These are phyloP conservation scores for Syndactyla subalaris DNA, from an alignment of 2,797 vertebrate species.

Conservation along the genomic window DNA sequence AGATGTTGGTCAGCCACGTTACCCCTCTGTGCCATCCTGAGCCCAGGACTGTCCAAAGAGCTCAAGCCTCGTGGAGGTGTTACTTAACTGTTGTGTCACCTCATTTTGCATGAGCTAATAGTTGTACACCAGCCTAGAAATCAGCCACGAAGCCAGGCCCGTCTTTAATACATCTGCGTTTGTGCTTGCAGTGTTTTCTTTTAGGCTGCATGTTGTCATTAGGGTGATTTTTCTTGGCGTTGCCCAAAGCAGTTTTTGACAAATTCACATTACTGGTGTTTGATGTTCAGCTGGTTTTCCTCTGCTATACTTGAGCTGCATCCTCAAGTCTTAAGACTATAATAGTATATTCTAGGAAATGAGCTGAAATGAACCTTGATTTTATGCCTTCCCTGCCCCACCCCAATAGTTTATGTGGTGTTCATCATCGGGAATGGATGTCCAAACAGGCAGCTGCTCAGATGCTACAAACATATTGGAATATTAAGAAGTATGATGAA, in stretches of 20 bases:
- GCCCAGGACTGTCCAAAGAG: not conserved
- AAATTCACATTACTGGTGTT: not conserved
- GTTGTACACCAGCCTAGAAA: not conserved
- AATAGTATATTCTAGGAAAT: not conserved
- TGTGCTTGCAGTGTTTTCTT: not conserved
- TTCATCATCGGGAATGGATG: not conserved
- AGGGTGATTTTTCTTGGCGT: not conserved
- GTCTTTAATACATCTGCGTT: not conserved
- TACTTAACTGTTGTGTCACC: not conserved
- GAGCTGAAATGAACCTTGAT: not conserved
- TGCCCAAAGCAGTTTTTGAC: not conserved
- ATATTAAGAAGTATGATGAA: not conserved
- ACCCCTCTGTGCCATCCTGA: fast-evolving
- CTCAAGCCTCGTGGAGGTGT: not conserved
- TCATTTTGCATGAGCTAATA: not conserved
- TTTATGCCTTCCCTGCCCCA: not conserved
- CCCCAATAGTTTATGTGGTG: not conserved
- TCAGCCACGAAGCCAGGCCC: not conserved
- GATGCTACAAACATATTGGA: not conserved
- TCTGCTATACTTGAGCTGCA: not conserved
- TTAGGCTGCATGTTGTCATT: not conserved
- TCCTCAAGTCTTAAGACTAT: not conserved
- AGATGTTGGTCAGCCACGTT: not conserved
- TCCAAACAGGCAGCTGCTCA: not conserved
- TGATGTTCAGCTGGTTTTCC: not conserved